Evolutionary conservation across 2,888 invertebrate species (phyloP), one percentile per base, ranked within the genome.

Genomic region (Drosophila mercatorum): DNA sequence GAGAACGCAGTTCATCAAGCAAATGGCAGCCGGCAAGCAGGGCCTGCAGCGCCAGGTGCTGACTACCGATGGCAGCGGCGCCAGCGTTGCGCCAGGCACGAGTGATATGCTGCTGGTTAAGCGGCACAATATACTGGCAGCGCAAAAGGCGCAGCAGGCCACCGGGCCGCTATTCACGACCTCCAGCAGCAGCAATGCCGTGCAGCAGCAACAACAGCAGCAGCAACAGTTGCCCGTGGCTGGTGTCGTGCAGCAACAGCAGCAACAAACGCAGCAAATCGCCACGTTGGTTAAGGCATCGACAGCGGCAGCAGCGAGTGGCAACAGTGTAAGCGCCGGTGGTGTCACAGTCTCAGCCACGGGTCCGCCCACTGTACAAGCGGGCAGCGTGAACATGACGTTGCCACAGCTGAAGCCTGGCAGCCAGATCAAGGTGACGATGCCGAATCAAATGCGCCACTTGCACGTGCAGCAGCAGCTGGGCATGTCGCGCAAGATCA

Each of bases 391-490:
- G 0, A 93, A 92, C 12, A 93, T 93, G 92, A 90, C 93, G 0
- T 51, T 93, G 51, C 92, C 93, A 0, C 93, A 93, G 68, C 81
- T 93, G 2, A 93, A 93, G 53, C 92, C 93, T 0, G 93, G 93
- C 38, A 92, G 93, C 1, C 93, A 93, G 71, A 92, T 93, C 12
- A 93, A 93, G 76, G 94, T 94, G 1, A 94, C 95, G 28, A 93
- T 95, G 58, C 94, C 94, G 0, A 95, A 95, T 44, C 95, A 96
- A 80, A 94, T 96, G 72, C 93, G 95, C 1, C 96, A 95, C 75
- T 85, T 96, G 47, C 94, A 95, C 49, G 91, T 95, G 72, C 95
- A 95, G 75, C 89, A 91, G 44, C 94, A 95, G 68, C 94, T 93
- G 84, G 93, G 94, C 53, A 91, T 95, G 81, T 91, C 95, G 76